phyloP scores from a whole-genome alignment of 2,113 vertebrate genomes.

The Coracopsis vasa region DNA sequence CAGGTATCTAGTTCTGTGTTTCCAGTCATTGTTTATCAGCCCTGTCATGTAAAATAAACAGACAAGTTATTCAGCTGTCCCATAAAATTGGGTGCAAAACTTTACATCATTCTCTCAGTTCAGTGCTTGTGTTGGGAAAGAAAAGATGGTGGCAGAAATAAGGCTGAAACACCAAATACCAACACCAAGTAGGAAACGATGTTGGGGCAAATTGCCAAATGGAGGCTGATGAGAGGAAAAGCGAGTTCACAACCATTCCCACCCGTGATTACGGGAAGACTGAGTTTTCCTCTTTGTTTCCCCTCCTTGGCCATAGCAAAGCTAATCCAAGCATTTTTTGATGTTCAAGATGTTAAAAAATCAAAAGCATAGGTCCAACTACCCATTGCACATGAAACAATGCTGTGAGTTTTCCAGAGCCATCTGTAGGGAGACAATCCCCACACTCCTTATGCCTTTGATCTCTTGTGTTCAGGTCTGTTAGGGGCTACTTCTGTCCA shows the following conservation, averaged over 20 bases:
- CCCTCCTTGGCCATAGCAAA: neutral
- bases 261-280: neutral
- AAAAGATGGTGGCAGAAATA: neutral
- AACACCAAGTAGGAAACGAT: neutral
- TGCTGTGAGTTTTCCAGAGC: neutral
- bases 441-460: neutral
- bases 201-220: neutral
- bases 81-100: neutral
- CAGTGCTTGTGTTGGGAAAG: neutral
- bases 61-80: neutral
- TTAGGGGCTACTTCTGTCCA: neutral
- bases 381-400: accelerated
- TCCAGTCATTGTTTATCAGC: neutral
- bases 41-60: neutral
- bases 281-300: neutral
- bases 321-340: neutral
- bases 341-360: neutral
- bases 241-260: neutral
- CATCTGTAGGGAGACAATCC: neutral
- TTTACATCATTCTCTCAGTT: neutral
- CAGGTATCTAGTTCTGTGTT: neutral
- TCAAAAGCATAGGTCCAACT: neutral
- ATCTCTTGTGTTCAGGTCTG: neutral
- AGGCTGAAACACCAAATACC: neutral
- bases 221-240: neutral